Conservation (phyloP, 2,797 vertebrate species). For the Anguilla anguilla region DNA sequence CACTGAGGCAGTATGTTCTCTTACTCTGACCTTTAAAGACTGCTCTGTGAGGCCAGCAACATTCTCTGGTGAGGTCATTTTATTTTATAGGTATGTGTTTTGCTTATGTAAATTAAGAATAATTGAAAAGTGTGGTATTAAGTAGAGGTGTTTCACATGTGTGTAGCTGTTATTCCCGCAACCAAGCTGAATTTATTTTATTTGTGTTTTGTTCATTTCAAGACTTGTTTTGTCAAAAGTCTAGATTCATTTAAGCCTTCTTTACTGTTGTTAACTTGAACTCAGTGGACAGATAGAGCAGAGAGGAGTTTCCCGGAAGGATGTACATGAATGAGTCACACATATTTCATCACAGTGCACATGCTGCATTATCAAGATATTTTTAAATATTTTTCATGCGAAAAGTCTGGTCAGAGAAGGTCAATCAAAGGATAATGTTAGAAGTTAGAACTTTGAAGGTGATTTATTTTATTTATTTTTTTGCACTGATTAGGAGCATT, state of each 20-base stretch:
- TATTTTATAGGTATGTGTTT: not conserved
- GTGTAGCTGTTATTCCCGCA: not conserved
- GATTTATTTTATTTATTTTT: not conserved
- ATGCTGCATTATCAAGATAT: not conserved
- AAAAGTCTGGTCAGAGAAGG: not conserved
- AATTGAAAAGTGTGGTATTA: too few relatives aligned
- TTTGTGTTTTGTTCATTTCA: not conserved
- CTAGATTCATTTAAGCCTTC: too few relatives aligned
- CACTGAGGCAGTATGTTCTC: not conserved
- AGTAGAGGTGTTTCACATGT: too few relatives aligned
- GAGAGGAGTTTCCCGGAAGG: not conserved
- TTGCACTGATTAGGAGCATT: not conserved
- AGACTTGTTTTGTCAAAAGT: not conserved
- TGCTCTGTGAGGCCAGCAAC: not conserved
- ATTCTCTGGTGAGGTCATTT: not conserved
- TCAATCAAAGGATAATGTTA: not conserved
- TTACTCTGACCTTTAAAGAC: not conserved
- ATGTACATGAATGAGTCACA: not conserved
- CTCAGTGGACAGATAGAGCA: not conserved
- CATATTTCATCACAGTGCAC: not conserved
- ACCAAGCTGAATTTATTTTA: not conserved
- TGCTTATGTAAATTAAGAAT: not conserved
- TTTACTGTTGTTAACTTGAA: too few relatives aligned
- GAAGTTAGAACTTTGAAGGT: not conserved
- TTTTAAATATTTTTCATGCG: not conserved